These are phyloP conservation scores for Rotaria macrura DNA, from an alignment of 2,888 invertebrate genomes.

Conservation along the genomic window DNA sequence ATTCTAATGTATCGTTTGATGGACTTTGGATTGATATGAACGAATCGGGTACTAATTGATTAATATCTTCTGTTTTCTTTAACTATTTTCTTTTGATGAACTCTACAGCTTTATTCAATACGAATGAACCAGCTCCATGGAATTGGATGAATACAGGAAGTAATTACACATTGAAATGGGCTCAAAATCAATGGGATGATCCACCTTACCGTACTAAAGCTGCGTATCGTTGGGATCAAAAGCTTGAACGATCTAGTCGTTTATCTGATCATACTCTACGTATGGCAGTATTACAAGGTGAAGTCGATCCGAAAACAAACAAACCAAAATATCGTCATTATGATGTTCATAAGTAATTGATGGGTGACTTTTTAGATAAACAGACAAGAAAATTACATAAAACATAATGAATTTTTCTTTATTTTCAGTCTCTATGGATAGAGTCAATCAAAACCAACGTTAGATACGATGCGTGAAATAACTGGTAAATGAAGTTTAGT, in stretches of 20 bases:
- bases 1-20: conserved; percentile 35
- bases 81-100: no score
- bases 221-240: not conserved
- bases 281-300: conserved; percentile 28
- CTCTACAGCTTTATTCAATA: conserved; percentile 30
- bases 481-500: conserved; percentile 47
- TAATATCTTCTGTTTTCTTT: not conserved
- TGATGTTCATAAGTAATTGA: conserved; percentile 65
- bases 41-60: conserved; percentile 45
- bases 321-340: conserved; percentile 55
- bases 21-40: conserved; percentile 49
- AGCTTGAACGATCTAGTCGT: not conserved
- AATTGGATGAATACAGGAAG: conserved; percentile 35
- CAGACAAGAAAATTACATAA: no score
- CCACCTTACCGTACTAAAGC: conserved; percentile 39
- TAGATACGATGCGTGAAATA: conserved; percentile 46
- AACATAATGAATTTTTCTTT: no score
- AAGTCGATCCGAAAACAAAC: not conserved
- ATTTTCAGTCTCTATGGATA: conserved; percentile 59
- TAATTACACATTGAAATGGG: conserved; percentile 46
- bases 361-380: no score
- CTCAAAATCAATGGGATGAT: conserved; percentile 38
- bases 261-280: conserved; percentile 30
- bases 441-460: conserved; percentile 64
- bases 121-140: conserved; percentile 29